These are phyloP conservation scores for Theonella swinhoei DNA, from an alignment of 37 sponge, comb jelly and placozoan species.

Conservation along the genomic window DNA sequence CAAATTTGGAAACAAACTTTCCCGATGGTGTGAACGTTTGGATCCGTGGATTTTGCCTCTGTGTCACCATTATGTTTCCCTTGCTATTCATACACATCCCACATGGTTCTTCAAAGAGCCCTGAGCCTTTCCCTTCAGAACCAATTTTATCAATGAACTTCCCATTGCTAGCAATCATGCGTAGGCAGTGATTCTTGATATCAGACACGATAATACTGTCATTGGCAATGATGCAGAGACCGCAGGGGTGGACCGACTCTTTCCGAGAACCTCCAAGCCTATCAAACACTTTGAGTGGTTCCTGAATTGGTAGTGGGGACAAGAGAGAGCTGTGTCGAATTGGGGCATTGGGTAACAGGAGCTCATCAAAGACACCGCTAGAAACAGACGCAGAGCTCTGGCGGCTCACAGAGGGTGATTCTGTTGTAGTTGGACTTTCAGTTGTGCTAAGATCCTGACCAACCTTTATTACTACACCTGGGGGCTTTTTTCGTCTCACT, in stretches of 20 bases:
- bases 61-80: not conserved
- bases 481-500: not conserved
- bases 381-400: not conserved
- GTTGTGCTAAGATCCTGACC: not conserved
- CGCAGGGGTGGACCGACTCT: constrained; percentile 11
- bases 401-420: not conserved
- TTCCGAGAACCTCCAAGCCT: constrained; percentile 20
- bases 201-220: constrained; percentile 3
- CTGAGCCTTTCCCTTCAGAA: constrained; percentile 10
- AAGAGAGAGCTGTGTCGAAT: constrained; percentile 37
- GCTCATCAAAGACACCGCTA: not conserved
- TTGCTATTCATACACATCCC: not conserved
- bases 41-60: not conserved
- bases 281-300: constrained; percentile 32
- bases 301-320: not conserved
- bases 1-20: constrained; percentile 25
- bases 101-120: constrained; percentile 4
- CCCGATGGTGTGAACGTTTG: not conserved
- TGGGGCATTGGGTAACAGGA: constrained; percentile 8
- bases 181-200: not conserved
- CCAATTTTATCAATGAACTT: constrained; percentile 5
- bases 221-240: not conserved
- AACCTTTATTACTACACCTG: not conserved
- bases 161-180: constrained; percentile 5
- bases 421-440: not conserved